Base-by-base conservation (phyloP, 1,140 invertebrate genomes). In the Pectinophora gossypiella region DNA sequence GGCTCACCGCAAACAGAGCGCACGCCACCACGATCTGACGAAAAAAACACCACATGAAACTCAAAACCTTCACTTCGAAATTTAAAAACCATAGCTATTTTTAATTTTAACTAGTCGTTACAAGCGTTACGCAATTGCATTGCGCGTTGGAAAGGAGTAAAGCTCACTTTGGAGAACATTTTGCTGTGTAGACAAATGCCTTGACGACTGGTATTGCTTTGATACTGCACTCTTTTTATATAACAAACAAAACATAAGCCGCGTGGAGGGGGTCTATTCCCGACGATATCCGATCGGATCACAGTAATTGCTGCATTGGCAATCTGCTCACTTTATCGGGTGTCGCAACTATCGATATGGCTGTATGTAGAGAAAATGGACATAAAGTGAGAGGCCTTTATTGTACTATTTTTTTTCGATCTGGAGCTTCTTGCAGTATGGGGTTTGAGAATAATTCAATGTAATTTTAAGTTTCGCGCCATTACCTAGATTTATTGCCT, bases 161-260 rank as follows among this genome's bases (percentile, higher is more conserved):
- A 43, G 68, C 78, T 82, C 78, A 82, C 76, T 77, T 82, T 79
- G 56, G 74, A 71, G 62, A 74, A 82, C 78, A 82, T 82, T 76
- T 75, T 76, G 76, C 74, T 73, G 65, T 69, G 55, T 63, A 69
- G 66, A 73, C 79, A 75, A 78, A 76, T 70, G 64, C 68, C 62
- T 75, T 72, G 68, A 75, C 63, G 70, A 85, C 79, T 85, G 83
- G 61, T 82, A 70, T 72, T 57, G 56, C 64, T 75, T 51, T 72
- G 80, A 75, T 76, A 70, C 61, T 63, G 67, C 67, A 72, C 64
- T 78, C 78, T 84, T 86, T 85, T 82, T 86, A 86, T 86, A 86
- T 84, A 83, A 83, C 72, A 77, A 85, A 86, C 77, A 82, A 84
- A 86, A 82, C 71, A 77, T 78, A 80, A 76, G 66, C 54, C 2